A percentile compares a stretch with the other conserved stretches of the same genome.
Conservation (phyloP, 2,113 vertebrate genomes). For the Lathamus discolor region DNA sequence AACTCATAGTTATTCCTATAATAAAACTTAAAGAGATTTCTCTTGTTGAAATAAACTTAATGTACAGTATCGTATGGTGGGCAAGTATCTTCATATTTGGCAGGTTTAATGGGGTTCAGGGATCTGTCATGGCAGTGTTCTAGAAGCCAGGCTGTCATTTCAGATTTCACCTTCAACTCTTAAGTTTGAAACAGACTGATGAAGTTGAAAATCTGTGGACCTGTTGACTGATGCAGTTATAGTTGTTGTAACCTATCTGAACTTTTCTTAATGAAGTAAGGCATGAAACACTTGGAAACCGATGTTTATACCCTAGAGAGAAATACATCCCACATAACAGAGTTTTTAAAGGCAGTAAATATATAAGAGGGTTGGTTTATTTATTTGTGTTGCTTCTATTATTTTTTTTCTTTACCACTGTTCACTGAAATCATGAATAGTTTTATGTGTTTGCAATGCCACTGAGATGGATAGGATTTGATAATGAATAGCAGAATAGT, state of each 20-base stretch:
- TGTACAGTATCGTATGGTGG: not conserved
- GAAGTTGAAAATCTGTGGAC: not conserved
- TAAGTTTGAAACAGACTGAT: not conserved
- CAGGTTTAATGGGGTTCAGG: not conserved
- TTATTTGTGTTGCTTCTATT: not conserved
- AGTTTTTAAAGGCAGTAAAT: not conserved
- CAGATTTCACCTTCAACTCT: not conserved
- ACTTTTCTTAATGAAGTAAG: not conserved
- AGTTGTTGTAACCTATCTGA: not conserved
- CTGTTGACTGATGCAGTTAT: not conserved
- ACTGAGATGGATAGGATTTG: not conserved
- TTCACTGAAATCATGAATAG: not conserved
- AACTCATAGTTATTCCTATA: slow-evolving; percentile 22
- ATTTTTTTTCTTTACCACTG: not conserved
- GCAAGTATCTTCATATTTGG: slow-evolving; percentile 11
- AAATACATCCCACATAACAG: not conserved
- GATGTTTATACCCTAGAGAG: not conserved
- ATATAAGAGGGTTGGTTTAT: not conserved
- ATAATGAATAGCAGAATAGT: slow-evolving; percentile 8
- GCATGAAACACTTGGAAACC: not conserved
- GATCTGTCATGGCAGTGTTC: not conserved
- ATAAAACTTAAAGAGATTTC: slow-evolving; percentile 15
- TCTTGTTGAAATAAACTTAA: slow-evolving; percentile 43
- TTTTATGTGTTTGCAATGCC: not conserved
- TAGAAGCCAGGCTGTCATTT: not conserved